Base-by-base conservation (phyloP, 2,113 vertebrate genomes). In the Carollia perspicillata region DNA sequence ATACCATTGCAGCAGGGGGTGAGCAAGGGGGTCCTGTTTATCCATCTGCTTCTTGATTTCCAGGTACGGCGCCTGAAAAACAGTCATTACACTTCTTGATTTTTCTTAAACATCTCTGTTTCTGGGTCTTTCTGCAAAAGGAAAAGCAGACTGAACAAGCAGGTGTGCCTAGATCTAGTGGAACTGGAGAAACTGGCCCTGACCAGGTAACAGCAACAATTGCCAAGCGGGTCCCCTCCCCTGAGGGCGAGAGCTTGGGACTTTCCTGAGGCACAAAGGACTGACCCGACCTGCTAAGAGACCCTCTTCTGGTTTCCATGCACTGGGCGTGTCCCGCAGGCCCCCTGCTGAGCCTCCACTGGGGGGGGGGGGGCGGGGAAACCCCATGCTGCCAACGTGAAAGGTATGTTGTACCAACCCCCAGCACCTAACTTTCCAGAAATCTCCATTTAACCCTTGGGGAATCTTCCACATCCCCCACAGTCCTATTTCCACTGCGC, bases 11-110 rank as follows among this genome's bases (percentile, higher is more conserved):
- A 99, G 98, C 93, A 99, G 97, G 66, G 99, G 99, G 98, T 99
- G 99, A 91, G 99, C 99, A 97, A 99, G 98, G 0, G 99, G 98
- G 75, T 99, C 99, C 97, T 99, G 99, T 98, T 99, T 99, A 98
- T 99, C 99, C 99, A 99, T 99, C 98, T 99, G 99, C 97, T 99
- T 99, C 98, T 99, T 99, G 96, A 99, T 99, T 98, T 99, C 99
- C 98, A 99, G 98, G 97, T 99, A 99, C 85, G 99, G 99, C 96
- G 99, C 99, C 99, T 99, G 97, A 84, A 98, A 98, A 84, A 60
- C 98, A 72, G 72, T 51, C 96, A 97, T 92, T 90, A 94, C 0
- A 2, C 53, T 49, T n/a, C 47, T 95, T 98, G 51, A 97, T 26
- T 95, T 89, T 47, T 95, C 72, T 93, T 80, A 79, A 78, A 89